Conservation (phyloP, 2,797 vertebrate species). For the Rhynchotus rufescens region DNA sequence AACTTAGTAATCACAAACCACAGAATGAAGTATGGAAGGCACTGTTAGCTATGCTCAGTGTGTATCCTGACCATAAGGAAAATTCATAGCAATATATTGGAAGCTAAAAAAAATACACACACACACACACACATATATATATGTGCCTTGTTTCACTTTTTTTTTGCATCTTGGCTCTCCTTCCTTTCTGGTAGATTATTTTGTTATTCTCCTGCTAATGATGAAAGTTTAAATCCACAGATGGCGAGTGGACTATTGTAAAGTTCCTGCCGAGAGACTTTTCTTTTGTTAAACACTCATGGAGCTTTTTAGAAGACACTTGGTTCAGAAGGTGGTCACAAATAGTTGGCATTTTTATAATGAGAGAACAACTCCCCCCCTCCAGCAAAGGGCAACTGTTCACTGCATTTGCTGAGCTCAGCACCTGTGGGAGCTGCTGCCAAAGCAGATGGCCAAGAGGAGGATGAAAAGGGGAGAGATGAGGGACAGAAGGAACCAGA, state of each 20-base stretch:
- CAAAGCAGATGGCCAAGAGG: slow-evolving; percentile 33
- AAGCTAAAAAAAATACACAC: neutral
- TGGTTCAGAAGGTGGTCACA: neutral
- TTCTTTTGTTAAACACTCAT: neutral
- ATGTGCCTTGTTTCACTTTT: neutral
- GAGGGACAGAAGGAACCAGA: slow-evolving; percentile 37
- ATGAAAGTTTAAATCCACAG: slow-evolving; percentile 14
- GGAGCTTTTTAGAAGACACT: neutral
- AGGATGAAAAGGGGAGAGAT: neutral
- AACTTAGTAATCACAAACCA: neutral
- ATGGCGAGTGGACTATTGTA: neutral
- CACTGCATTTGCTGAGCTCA: neutral
- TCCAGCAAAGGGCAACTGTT: neutral
- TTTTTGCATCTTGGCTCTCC: neutral
- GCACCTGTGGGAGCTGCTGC: slow-evolving; percentile 4
- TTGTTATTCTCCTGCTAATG: neutral
- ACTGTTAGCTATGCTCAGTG: rapidly evolving
- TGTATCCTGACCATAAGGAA: neutral
- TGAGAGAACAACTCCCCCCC: neutral
- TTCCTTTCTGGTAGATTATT: neutral
- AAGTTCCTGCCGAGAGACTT: neutral
- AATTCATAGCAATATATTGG: neutral
- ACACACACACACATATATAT: too few species aligned
- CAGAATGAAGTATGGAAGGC: neutral
- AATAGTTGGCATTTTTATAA: neutral